Evolutionary conservation across 2,888 invertebrate species (phyloP).

Genomic region (Apodemia duryi): DNA sequence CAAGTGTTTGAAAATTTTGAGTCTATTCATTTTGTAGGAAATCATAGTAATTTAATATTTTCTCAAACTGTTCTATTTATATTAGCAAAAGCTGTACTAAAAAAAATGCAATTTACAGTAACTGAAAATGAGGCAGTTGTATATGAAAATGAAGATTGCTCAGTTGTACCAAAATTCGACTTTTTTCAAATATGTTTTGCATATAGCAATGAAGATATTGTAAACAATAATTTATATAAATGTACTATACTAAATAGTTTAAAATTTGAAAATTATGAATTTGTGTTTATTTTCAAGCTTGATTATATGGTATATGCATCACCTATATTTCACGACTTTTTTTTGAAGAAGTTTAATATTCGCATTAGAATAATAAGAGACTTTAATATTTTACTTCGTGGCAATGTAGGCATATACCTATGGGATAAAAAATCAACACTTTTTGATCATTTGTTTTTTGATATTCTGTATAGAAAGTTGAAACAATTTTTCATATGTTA

Average conservation of each 20-base stretch:
- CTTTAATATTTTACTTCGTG: conserved; percentile 33
- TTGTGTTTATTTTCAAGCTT: conserved; percentile 39
- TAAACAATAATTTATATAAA: conserved; percentile 31
- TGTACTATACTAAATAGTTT: conserved; percentile 36
- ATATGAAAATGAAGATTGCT: conserved; percentile 29
- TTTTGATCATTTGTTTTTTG: conserved; percentile 53
- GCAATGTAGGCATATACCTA: conserved; percentile 46
- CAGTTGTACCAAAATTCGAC: conserved; percentile 24
- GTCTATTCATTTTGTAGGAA: conserved; percentile 56
- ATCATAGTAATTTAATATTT: conserved; percentile 42
- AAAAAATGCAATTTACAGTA: conserved; percentile 45
- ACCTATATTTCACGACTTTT: conserved; percentile 43
- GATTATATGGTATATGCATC: conserved; percentile 40
- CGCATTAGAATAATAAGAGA: conserved; percentile 32
- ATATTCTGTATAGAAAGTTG: conserved; percentile 39
- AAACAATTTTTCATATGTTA: conserved; percentile 45
- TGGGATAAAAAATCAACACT: conserved; percentile 48
- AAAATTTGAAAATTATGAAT: conserved; percentile 42
- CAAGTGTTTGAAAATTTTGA: conserved; percentile 49
- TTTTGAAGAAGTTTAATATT: conserved; percentile 42
- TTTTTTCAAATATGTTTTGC: conserved; percentile 26
- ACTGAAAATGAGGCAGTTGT: conserved; percentile 34
- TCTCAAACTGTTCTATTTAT: conserved; percentile 40
- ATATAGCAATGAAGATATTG: conserved; percentile 19
- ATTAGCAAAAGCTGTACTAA: conserved; percentile 42